Evolutionary conservation across 2,797 vertebrate genomes (phyloP), one percentile per base, ranked within the genome.

Genomic region (Botia kubotai): DNA sequence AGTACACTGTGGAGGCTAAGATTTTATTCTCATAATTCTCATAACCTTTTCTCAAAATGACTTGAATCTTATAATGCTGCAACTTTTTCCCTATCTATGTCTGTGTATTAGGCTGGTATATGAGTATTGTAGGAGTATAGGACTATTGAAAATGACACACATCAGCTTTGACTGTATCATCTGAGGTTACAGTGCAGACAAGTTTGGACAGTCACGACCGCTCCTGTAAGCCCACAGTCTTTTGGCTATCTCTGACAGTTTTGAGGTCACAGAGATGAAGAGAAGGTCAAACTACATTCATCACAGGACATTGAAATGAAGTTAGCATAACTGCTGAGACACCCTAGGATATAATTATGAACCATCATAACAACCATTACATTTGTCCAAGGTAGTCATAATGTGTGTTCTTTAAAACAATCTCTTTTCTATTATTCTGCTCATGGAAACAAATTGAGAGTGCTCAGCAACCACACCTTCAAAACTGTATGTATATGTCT

Each of bases 211-310:
- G 68, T 60, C 67, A 29, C 33, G 36, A 58, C 62, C 10, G 58
- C 67, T 66, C 57, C 60, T 76, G 68, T 74, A 72, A 80, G 77
- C 62, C 13, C 69, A 66, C 68, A 70, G 52, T 63, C 66, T 46
- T 63, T 79, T 73, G 75, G 71, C 67, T 68, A 72, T 46, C 53
- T 29, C 67, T 67, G 75, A 50, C 72, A 62, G 39, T 75, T 72
- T 63, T 60, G 69, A 82, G 80, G 85, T 84, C 82, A 84, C 77
- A 75, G 23, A 79, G 73, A 86, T 81, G 79, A 81, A 58, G 33
- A 81, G 60, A 85, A 83, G 77, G 58, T 17, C 82, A 82, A 58
- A 74, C n/a, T 52, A 13, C 12, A 33, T 46, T 66, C 16, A 4
- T 26, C 77, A 74, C 70, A 1, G 6, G 46, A 66, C 76, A 71